Conservation (phyloP, 1,140 invertebrate genomes). For the Dendrolimus kikuchii region DNA sequence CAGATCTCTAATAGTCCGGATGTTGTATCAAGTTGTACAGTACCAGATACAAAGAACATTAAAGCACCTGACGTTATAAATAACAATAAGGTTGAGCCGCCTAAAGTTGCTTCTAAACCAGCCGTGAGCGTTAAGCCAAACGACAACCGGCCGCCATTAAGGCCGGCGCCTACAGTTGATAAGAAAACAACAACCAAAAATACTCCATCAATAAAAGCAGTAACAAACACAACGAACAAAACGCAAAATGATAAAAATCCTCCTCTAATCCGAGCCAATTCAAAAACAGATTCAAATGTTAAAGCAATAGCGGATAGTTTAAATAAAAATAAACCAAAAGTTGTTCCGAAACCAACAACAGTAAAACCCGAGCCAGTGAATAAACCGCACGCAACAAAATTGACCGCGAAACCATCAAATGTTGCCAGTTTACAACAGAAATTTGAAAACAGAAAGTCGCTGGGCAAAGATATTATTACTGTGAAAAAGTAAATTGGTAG, state of each 20-base stretch:
- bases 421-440: slow-evolving; percentile 83
- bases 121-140: slow-evolving; percentile 31
- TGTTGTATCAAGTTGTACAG: slow-evolving; percentile 78
- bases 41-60: slow-evolving; percentile 53
- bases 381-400: slow-evolving; percentile 63
- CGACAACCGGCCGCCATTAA: slow-evolving; percentile 48
- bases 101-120: slow-evolving; percentile 47
- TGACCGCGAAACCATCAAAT: slow-evolving; percentile 75
- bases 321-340: slow-evolving; percentile 60
- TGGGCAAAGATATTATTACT: slow-evolving; percentile 50
- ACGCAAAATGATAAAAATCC: slow-evolving; percentile 39
- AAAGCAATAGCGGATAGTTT: slow-evolving; percentile 57
- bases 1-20: slow-evolving; percentile 76
- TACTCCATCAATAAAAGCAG: slow-evolving; percentile 36
- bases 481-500: slow-evolving; percentile 39
- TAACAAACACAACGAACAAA: slow-evolving; percentile 31
- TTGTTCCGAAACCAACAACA: slow-evolving; percentile 51
- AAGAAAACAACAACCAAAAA: slow-evolving; percentile 44
- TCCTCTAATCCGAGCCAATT: slow-evolving; percentile 31
- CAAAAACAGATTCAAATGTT: slow-evolving; percentile 52
- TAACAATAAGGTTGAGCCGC: slow-evolving; percentile 58
- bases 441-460: slow-evolving; percentile 75
- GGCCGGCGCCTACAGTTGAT: slow-evolving; percentile 38
- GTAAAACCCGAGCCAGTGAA: slow-evolving; percentile 50
- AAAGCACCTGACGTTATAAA: slow-evolving; percentile 77